These are phyloP conservation scores for Odiellus spinosus DNA, from an alignment of 2,888 invertebrate species.

Conservation along the genomic window DNA sequence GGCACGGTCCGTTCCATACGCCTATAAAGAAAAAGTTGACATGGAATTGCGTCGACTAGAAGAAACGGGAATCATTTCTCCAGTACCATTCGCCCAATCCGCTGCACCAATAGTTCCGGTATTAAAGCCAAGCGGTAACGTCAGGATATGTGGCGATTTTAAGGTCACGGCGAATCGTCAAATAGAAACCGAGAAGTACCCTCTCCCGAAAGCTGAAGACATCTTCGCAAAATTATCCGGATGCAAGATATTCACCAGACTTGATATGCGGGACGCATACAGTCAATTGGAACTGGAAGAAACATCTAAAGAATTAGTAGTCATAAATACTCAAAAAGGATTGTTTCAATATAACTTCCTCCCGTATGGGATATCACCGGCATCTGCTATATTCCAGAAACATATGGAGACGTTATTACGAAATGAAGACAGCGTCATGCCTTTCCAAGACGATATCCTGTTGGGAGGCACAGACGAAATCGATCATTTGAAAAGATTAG, in stretches of 20 bases:
- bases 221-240: neutral
- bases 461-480: no score
- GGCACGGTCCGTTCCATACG: constrained; percentile 19
- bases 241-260: neutral
- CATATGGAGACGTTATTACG: constrained; percentile 3
- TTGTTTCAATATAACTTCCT: neutral
- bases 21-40: neutral
- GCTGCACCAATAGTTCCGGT: constrained; percentile 8
- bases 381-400: constrained; percentile 4
- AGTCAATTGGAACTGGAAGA: neutral
- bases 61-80: constrained; percentile 1
- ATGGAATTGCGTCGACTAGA: constrained; percentile 20
- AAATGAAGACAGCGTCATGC: neutral
- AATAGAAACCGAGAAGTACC: neutral
- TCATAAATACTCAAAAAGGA: constrained; percentile 5
- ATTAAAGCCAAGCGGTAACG: neutral
- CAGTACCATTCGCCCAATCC: neutral
- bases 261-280: neutral
- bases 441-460: neutral
- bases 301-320: neutral
- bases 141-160: constrained; percentile 1
- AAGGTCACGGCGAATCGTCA: neutral
- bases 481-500: no score
- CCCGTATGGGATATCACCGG: neutral
- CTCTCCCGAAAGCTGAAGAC: constrained; percentile 2